Conservation (phyloP, 2,888 invertebrate species). For the Sialis fuliginosa region DNA sequence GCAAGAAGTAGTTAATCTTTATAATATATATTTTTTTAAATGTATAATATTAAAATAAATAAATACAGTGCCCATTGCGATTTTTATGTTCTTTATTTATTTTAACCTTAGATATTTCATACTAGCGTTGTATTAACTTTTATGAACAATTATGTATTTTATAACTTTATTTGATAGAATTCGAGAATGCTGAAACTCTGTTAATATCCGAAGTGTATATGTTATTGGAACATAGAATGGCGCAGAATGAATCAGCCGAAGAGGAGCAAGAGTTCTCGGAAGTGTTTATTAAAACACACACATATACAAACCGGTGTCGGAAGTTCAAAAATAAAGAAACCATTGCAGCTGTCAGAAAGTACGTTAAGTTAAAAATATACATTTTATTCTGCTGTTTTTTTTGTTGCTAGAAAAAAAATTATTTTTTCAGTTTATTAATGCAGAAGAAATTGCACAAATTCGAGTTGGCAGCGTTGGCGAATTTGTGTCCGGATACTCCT, state of each 20-base stretch:
- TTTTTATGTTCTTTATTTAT: too few species aligned
- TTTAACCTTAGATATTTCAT: too few species aligned
- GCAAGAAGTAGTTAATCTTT: conserved; percentile 18
- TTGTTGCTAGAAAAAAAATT: conserved; percentile 1
- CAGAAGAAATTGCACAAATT: conserved; percentile 96
- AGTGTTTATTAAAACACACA: conserved; percentile 94
- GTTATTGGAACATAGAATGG: conserved; percentile 90
- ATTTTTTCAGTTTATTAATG: conserved; percentile 56
- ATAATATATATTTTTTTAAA: background rate
- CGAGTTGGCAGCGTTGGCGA: conserved; percentile 92
- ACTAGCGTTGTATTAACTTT: too few species aligned
- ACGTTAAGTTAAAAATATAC: conserved; percentile 16
- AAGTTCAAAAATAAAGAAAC: conserved; percentile 98
- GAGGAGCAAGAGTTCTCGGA: conserved; percentile 98
- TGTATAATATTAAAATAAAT: background rate
- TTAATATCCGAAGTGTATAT: conserved; percentile 92
- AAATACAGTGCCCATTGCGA: conserved; percentile 1
- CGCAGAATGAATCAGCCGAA: conserved; percentile 94
- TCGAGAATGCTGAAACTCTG: conserved; percentile 95
- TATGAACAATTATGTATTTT: too few species aligned
- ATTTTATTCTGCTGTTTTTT: background rate
- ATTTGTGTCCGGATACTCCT: conserved; percentile 95
- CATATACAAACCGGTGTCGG: conserved; percentile 89
- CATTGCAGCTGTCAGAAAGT: conserved; percentile 90
- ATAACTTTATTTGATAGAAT: conserved; percentile 43